These are phyloP conservation scores for Bombycilla garrulus DNA, from an alignment of 2,113 vertebrate genomes.

Conservation along the genomic window DNA sequence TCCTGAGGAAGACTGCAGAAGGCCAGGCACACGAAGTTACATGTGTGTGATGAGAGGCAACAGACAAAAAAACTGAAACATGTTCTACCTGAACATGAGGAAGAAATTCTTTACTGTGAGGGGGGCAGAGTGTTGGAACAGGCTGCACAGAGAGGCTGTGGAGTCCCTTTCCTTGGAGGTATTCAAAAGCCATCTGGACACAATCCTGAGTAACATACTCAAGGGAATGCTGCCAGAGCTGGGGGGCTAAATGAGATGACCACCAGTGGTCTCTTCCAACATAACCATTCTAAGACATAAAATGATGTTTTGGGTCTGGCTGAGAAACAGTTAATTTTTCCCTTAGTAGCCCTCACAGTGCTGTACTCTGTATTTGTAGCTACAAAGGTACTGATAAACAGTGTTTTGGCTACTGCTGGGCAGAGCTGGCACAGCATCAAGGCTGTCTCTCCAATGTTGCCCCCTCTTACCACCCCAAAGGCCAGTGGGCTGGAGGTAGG, in stretches of 20 bases:
- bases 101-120: background rate
- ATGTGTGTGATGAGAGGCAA: background rate
- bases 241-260: background rate
- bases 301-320: background rate
- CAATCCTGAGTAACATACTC: background rate
- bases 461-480: rapidly evolving
- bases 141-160: background rate
- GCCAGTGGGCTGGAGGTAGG: background rate
- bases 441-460: background rate
- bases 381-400: background rate
- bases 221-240: background rate
- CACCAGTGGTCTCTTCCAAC: background rate
- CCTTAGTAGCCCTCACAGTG: background rate
- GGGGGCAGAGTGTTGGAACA: background rate
- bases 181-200: background rate
- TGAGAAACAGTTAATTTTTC: background rate
- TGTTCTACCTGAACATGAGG: background rate
- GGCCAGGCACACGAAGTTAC: background rate
- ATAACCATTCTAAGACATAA: background rate
- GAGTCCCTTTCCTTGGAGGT: background rate
- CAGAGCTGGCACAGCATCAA: background rate
- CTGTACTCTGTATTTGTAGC: background rate
- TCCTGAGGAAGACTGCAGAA: background rate
- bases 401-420: background rate
- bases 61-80: background rate